Percentiles rank a stretch among this genome's conserved stretches.
Evolutionary conservation across 23 tunicate genomes (phyloP).

Genomic region (Styela clava): DNA sequence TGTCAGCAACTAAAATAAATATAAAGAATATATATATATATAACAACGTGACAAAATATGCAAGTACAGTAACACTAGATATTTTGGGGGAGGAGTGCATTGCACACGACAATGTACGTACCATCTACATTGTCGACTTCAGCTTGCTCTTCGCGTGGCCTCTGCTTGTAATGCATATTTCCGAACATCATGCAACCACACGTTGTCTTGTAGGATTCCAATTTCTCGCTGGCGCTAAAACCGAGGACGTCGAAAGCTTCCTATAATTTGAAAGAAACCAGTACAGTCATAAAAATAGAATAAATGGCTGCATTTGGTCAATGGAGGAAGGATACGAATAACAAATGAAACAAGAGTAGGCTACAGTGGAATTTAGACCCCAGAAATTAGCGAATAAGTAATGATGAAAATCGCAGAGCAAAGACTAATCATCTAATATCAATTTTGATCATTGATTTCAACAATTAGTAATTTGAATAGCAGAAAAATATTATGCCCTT

Average conservation of each 20-base stretch:
- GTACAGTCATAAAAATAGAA: no score
- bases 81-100: not conserved
- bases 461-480: no score
- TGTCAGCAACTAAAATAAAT: constrained; percentile 76
- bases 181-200: constrained; percentile 79
- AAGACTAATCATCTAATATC: no score
- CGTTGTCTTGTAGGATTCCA: constrained; percentile 60
- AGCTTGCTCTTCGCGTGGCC: constrained; percentile 94
- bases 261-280: constrained; percentile 15
- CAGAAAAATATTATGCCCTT: no score
- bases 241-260: constrained; percentile 93
- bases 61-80: not conserved
- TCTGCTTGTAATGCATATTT: constrained; percentile 86
- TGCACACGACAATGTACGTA: no score
- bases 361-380: no score
- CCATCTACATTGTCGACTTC: constrained; percentile 87
- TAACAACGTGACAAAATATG: not conserved
- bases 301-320: no score
- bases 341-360: no score
- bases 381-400: no score
- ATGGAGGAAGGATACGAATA: no score
- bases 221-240: constrained; percentile 55
- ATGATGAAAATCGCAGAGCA: no score
- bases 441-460: no score
- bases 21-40: not conserved